Evolutionary conservation across 2,113 vertebrate species (phyloP).

Genomic region (Dromiciops gliroides): DNA sequence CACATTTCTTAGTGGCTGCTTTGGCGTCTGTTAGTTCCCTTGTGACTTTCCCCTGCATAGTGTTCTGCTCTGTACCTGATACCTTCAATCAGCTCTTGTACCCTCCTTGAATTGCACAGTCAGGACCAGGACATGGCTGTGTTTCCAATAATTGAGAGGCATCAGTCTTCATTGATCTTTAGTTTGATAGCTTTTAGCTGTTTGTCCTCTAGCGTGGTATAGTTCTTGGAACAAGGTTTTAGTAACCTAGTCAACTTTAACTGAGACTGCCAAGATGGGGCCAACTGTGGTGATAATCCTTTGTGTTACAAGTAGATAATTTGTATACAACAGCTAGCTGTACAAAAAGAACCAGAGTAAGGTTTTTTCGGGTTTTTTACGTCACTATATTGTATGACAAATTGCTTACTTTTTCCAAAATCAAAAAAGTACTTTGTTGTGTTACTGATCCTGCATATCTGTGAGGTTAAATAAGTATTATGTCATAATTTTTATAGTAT

Average conservation of each 20-base stretch:
- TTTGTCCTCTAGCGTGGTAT: constrained; percentile 7
- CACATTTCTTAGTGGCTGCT: neutral
- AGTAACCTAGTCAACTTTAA: neutral
- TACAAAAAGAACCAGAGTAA: neutral
- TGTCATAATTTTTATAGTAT: neutral
- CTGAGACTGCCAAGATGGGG: neutral
- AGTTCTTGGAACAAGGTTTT: constrained; percentile 42
- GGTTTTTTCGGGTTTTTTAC: neutral
- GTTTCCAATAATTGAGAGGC: constrained; percentile 21
- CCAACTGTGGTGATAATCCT: neutral
- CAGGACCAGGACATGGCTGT: neutral
- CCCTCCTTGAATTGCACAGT: constrained; percentile 44
- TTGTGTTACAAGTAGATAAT: constrained; percentile 5
- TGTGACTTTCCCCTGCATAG: neutral
- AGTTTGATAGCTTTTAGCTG: constrained; percentile 37
- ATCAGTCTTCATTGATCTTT: constrained; percentile 16
- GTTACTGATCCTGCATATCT: neutral
- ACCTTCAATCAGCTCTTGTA: neutral
- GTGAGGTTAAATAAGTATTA: neutral
- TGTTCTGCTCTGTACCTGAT: neutral
- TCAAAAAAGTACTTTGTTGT: neutral
- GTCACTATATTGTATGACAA: neutral
- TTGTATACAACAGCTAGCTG: neutral
- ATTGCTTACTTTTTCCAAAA: neutral
- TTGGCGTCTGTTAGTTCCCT: neutral